Evolutionary conservation across 2,888 invertebrate species (phyloP).

Genomic region (Lamellibrachia satsuma): DNA sequence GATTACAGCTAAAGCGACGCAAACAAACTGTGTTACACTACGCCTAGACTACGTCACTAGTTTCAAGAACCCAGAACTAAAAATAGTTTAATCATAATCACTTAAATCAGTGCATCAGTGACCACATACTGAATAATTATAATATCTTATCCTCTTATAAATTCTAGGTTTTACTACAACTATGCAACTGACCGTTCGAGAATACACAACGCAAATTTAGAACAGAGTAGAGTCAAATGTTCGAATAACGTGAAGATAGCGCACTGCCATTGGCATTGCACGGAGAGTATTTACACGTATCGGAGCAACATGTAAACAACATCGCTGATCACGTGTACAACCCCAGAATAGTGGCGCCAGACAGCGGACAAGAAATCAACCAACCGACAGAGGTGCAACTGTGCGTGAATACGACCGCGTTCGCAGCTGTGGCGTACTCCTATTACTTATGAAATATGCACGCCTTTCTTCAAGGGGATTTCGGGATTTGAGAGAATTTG

Average conservation of each 20-base stretch:
- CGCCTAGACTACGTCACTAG: no score
- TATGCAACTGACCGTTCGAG: neutral
- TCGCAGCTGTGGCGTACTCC: no score
- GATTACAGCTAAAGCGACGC: no score
- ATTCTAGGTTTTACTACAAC: neutral
- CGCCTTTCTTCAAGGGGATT: no score
- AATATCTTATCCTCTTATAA: neutral
- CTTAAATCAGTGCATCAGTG: no score
- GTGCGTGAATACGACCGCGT: neutral
- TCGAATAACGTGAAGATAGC: neutral
- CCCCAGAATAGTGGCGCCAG: neutral
- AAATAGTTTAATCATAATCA: no score
- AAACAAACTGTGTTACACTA: no score
- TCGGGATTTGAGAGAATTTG: no score
- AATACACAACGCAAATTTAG: neutral
- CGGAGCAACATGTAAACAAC: constrained; percentile 17
- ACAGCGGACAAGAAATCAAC: neutral
- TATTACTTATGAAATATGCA: no score
- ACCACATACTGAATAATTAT: neutral
- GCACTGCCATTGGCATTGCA: neutral
- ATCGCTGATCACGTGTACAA: neutral
- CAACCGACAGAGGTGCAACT: neutral
- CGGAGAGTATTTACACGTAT: neutral
- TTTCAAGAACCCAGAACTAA: no score
- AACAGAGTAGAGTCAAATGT: neutral